phyloP scores from a whole-genome alignment of 2,888 invertebrate genomes.

The Hoplodrina blanda region DNA sequence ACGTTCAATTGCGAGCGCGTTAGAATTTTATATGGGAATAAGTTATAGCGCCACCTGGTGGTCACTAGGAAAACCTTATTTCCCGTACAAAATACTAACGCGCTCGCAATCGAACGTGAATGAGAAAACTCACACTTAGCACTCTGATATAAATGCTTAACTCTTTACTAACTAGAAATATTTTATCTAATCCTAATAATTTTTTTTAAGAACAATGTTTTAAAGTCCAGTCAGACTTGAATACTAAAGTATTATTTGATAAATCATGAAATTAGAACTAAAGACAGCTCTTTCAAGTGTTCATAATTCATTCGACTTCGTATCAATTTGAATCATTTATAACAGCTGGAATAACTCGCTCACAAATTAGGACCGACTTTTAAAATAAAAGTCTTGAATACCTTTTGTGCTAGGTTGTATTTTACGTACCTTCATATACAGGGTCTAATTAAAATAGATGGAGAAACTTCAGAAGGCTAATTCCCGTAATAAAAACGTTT shows the following conservation, averaged over 20 bases:
- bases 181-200: not conserved
- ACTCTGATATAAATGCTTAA: not conserved
- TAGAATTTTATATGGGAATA: no score
- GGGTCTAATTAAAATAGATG: not conserved
- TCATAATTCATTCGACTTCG: conserved; percentile 20
- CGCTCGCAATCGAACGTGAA: no score
- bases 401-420: conserved; percentile 17
- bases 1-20: no score
- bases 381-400: conserved; percentile 21
- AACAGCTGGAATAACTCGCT: conserved; percentile 20
- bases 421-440: not conserved
- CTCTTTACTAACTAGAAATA: not conserved
- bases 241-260: conserved; percentile 26
- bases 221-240: conserved; percentile 5
- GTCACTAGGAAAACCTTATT: no score
- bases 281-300: conserved; percentile 24
- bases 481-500: not conserved
- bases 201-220: conserved; percentile 1
- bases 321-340: conserved; percentile 18
- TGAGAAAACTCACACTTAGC: no score
- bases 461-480: not conserved
- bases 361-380: conserved; percentile 3
- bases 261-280: conserved; percentile 15
- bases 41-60: no score
- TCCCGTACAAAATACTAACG: no score